Base-by-base conservation (phyloP, 2,888 invertebrate genomes). In the Adela reaumurella region DNA sequence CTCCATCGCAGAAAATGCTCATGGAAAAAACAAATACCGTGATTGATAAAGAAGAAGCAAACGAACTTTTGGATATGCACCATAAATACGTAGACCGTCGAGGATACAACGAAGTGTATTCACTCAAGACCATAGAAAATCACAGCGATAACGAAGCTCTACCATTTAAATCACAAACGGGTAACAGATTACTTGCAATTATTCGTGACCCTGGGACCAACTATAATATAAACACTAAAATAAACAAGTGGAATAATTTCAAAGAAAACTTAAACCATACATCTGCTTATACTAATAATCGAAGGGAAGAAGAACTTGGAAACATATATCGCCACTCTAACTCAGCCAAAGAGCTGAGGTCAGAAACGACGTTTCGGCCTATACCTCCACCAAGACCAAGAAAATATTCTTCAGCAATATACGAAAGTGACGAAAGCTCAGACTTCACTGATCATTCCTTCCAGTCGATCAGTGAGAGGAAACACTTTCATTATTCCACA, bases 1-100 rank as follows among this genome's bases (percentile, higher is more conserved):
- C 90, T 1, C 90, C 90, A 0, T 85, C 87, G 4, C 90, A 90
- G 62, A 83, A 83, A 60, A 76, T 78, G 59, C 68, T 83, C 43
- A 74, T 83, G 61, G 81, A 83, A 50, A 83, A 81, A 58, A 79
- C 80, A 17, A 78, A 77, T 43, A 71, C 74, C 45, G 61, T 78
- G n/a, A 65, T 76, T 45, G 61, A 61, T 20, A 73, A 80, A 56
- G 69, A 76, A 53, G 83, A 83, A 54, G 82, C 84, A 1, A 85
- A 84, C 58, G 82, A 83, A 55, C 72, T 89, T 45, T 68, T 87
- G 3, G 87, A 90, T 58, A 81, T 87, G 56, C 89, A 90, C 58
- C 81, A 78, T 55, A 89, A 88, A 61, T 87, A 83, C 63, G 63
- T 85, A n/a, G 84, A 87, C 56, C 77, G 87, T 43, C 80, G 83